Conservation (phyloP, 2,113 vertebrate species). For the Tringa solitaria region DNA sequence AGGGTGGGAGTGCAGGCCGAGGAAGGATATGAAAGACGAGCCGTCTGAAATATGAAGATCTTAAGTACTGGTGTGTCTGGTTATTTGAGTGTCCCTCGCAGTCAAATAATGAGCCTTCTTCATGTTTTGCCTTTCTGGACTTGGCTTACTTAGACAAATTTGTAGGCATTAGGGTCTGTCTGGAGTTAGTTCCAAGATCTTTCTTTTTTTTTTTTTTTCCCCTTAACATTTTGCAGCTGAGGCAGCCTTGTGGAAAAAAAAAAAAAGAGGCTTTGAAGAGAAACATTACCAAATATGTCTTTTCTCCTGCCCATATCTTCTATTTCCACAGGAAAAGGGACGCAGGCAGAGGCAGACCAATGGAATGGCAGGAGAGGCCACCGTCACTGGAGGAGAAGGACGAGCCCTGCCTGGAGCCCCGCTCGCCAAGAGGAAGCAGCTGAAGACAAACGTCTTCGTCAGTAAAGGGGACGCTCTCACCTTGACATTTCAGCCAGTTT, state of each 20-base stretch:
- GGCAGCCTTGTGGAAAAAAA: conserved; percentile 48
- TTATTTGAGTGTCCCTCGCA: conserved; percentile 73
- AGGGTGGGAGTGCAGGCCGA: conserved; percentile 7
- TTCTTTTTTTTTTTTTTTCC: conserved; percentile 38
- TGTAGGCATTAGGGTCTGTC: conserved; percentile 81
- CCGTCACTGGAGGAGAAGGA: not conserved
- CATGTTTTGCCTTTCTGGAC: conserved; percentile 76
- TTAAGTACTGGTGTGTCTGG: conserved; percentile 73
- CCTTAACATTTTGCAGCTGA: conserved; percentile 78
- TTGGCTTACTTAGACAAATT: conserved; percentile 76
- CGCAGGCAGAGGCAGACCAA: conserved; percentile 50
- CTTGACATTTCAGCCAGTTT: not conserved
- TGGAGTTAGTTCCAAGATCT: conserved; percentile 80
- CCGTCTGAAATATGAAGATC: conserved; percentile 67
- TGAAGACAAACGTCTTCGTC: not conserved
- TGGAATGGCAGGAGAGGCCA: not conserved
- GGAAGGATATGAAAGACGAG: conserved; percentile 60
- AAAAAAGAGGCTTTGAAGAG: conserved; percentile 72
- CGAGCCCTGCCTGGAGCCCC: conserved; percentile 27
- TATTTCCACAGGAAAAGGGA: conserved; percentile 78
- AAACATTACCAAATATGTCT: conserved; percentile 82
- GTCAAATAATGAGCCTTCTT: conserved; percentile 76
- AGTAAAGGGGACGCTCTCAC: not conserved
- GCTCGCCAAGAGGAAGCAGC: conserved; percentile 42
- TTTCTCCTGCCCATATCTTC: conserved; percentile 74